Evolutionary conservation across 2,113 vertebrate species (phyloP), one percentile per base, ranked within the genome.

Genomic region (Pelecanoides urinatrix): DNA sequence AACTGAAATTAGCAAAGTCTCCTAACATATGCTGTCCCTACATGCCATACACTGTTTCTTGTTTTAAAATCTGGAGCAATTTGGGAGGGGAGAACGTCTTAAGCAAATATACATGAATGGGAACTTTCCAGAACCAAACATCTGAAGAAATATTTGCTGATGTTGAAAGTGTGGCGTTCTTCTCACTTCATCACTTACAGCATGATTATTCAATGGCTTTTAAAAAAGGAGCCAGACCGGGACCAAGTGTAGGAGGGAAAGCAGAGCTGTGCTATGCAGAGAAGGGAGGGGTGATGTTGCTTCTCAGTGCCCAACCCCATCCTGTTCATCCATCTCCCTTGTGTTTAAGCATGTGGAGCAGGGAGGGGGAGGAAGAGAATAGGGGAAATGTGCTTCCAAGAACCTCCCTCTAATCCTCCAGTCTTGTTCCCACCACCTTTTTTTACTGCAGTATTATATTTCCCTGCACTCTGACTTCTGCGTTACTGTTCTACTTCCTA

Each of bases 131-230:
- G 84, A 93, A 87, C 55, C 27, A 89, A 86, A 71, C 5, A 67
- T 84, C 72, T 86, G 89, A 94, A 81, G 61, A 92, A 86, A 62
- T 86, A 61, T 59, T 91, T 92, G 79, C 65, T 80, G 73, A 84
- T 95, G 68, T 81, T 83, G 68, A 71, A 94, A 94, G 65, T 52
- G 34, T 63, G 68, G 34, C 0, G 0, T 38, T 89, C 26, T 78
- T 92, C 79, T 92, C 86, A 73, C 79, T 90, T 94, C 67, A 84
- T 91, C 72, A 50, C 63, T 92, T 90, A 42, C 30, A 77, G 22
- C 14, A 16, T 34, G 45, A 66, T 88, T 91, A 70, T 86, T 73
- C 19, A 62, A 21, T 89, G 73, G 22, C 44, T 91, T 91, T 94
- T 87, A 16, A 59, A 89, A 88, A 59, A 25, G 76, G 65, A 95